Evolutionary conservation across 2,797 vertebrate genomes (phyloP).

Genomic region (Poliocrania exsul): DNA sequence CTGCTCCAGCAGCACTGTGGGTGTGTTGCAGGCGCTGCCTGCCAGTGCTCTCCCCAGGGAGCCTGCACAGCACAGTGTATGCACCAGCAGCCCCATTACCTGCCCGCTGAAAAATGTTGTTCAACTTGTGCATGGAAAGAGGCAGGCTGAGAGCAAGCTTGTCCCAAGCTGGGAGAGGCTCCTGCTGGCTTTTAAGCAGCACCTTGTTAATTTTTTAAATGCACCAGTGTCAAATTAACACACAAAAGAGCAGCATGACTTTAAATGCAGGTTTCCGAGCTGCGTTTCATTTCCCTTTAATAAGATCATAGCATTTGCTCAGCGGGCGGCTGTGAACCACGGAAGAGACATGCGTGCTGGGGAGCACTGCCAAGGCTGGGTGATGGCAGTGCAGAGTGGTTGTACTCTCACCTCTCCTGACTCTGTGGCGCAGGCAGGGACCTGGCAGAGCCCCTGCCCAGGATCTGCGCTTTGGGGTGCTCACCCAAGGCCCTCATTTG

Average conservation of each 20-base stretch:
- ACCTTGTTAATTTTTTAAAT: constrained; percentile 65
- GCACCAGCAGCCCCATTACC: constrained; percentile 52
- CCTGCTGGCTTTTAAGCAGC: constrained; percentile 53
- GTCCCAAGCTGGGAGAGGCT: constrained; percentile 62
- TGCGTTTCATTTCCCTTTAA: constrained; percentile 50
- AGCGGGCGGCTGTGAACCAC: background rate
- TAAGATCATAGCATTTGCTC: constrained; percentile 59
- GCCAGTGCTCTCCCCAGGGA: background rate
- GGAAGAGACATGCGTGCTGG: background rate
- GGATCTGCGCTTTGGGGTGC: background rate
- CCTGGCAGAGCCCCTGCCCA: background rate
- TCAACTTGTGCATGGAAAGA: constrained; percentile 57
- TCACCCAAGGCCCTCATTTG: accelerated
- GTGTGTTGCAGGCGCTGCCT: constrained; percentile 32
- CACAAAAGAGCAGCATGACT: constrained; percentile 53
- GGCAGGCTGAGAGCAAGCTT: constrained; percentile 46
- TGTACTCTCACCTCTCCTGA: background rate
- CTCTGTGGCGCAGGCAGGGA: background rate
- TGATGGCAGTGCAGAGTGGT: accelerated
- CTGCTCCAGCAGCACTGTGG: background rate
- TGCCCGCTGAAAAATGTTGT: constrained; percentile 53
- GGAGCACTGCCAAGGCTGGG: background rate
- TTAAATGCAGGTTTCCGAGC: constrained; percentile 52
- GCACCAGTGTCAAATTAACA: constrained; percentile 58
- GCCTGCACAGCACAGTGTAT: background rate